Evolutionary conservation across 2,888 invertebrate genomes (phyloP).

Genomic region (Baronia brevicornis): DNA sequence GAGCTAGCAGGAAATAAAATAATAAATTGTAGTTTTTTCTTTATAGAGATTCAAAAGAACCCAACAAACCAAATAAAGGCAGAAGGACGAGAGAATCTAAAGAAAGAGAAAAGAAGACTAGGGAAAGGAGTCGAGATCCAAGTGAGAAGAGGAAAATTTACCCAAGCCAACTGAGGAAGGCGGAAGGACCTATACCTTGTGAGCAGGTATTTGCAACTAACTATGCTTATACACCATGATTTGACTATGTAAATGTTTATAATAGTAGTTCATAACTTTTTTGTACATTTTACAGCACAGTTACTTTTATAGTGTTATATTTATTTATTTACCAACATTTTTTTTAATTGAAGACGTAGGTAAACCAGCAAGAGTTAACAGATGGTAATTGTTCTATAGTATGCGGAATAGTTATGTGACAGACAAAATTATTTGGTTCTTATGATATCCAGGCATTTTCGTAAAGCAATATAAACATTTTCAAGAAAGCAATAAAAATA

Average conservation of each 20-base stretch:
- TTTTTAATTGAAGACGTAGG: too few relatives aligned
- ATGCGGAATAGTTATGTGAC: too few relatives aligned
- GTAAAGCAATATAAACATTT: too few relatives aligned
- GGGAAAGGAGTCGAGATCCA: constrained; percentile 23
- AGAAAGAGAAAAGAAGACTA: constrained; percentile 28
- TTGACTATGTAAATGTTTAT: background rate
- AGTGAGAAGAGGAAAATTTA: constrained; percentile 29
- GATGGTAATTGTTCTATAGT: too few relatives aligned
- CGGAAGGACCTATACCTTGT: constrained; percentile 52
- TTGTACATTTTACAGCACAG: too few relatives aligned
- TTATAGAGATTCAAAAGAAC: constrained; percentile 27
- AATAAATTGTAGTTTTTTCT: background rate
- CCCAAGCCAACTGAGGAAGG: constrained; percentile 40
- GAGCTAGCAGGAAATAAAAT: too few relatives aligned
- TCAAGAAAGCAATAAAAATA: too few relatives aligned
- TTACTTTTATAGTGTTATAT: too few relatives aligned
- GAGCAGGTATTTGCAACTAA: constrained; percentile 39
- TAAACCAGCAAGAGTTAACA: too few relatives aligned
- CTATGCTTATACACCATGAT: background rate
- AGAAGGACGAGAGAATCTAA: constrained; percentile 29
- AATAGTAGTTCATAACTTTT: background rate
- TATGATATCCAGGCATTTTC: too few relatives aligned
- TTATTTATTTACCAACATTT: too few relatives aligned
- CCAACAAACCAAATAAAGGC: constrained; percentile 36
- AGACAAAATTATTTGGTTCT: too few relatives aligned